phyloP scores from a whole-genome alignment of 2,888 invertebrate genomes.

The Cylindroiulus punctatus region DNA sequence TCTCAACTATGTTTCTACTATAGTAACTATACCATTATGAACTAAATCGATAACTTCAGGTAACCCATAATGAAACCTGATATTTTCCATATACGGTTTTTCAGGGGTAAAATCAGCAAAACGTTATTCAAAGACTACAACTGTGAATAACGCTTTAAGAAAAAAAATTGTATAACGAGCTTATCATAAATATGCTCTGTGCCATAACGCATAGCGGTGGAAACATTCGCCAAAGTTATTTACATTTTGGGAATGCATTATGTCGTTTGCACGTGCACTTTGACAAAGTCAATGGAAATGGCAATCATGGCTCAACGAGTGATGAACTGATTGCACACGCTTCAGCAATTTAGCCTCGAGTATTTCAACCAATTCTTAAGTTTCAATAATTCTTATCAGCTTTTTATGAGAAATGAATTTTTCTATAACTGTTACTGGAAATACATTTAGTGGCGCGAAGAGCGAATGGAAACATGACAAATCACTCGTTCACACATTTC shows the following conservation, averaged over 20 bases:
- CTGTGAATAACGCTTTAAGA: neutral
- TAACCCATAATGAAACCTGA: no score
- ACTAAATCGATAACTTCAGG: no score
- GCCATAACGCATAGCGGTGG: neutral
- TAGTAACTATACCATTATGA: no score
- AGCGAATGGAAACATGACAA: constrained; percentile 20
- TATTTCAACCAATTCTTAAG: neutral
- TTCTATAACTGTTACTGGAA: neutral
- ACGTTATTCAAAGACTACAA: no score
- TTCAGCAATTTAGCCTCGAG: constrained; percentile 8
- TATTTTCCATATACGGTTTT: no score
- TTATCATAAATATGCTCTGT: neutral
- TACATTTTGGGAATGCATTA: neutral
- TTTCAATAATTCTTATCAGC: neutral
- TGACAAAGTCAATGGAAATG: neutral
- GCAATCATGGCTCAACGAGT: constrained; percentile 32
- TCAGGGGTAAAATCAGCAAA: no score
- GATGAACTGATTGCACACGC: constrained; percentile 43
- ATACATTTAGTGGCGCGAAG: neutral
- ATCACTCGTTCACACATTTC: constrained; percentile 14
- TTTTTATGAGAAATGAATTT: constrained; percentile 22
- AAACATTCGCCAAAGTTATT: constrained; percentile 29
- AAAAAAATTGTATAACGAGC: neutral
- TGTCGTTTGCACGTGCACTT: constrained; percentile 44
- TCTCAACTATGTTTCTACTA: no score